Conservation (phyloP, 1,140 invertebrate genomes). For the Caerostris darwini region DNA sequence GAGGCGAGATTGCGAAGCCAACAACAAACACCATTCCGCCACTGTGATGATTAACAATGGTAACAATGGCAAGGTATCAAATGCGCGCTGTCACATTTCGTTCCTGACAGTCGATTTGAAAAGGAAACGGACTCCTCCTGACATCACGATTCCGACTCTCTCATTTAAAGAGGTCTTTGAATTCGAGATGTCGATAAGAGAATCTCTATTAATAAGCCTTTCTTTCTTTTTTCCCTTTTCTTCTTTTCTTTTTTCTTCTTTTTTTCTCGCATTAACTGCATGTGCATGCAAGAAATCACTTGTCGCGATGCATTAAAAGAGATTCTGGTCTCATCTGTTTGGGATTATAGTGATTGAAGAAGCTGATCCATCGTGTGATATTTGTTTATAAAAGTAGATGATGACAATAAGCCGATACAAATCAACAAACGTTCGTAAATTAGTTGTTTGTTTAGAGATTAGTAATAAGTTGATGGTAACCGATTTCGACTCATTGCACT, state of each 20-base stretch:
- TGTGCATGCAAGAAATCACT: slow-evolving; percentile 39
- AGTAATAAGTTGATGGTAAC: too few species aligned
- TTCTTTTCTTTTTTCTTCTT: not conserved
- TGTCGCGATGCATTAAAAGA: slow-evolving; percentile 2
- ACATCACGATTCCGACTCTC: slow-evolving; percentile 53
- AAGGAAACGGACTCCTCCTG: slow-evolving; percentile 13
- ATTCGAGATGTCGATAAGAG: slow-evolving; percentile 7
- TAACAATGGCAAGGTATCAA: slow-evolving; percentile 20
- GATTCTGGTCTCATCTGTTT: not conserved
- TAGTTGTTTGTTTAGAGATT: too few species aligned
- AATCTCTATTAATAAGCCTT: not conserved
- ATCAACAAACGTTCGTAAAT: too few species aligned
- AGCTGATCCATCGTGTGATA: too few species aligned
- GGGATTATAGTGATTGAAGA: slow-evolving; percentile 14
- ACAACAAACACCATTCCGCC: slow-evolving; percentile 3
- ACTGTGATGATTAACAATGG: slow-evolving; percentile 17
- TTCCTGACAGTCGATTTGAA: slow-evolving; percentile 55
- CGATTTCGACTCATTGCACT: too few species aligned
- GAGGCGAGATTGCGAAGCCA: not conserved
- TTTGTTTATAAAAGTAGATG: too few species aligned
- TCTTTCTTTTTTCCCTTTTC: not conserved
- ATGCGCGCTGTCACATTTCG: slow-evolving; percentile 55
- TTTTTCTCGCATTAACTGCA: not conserved
- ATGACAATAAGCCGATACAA: too few species aligned
- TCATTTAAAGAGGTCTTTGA: not conserved